Base-by-base conservation (phyloP, 2,113 vertebrate species). In the Oreotrochilus melanogaster region DNA sequence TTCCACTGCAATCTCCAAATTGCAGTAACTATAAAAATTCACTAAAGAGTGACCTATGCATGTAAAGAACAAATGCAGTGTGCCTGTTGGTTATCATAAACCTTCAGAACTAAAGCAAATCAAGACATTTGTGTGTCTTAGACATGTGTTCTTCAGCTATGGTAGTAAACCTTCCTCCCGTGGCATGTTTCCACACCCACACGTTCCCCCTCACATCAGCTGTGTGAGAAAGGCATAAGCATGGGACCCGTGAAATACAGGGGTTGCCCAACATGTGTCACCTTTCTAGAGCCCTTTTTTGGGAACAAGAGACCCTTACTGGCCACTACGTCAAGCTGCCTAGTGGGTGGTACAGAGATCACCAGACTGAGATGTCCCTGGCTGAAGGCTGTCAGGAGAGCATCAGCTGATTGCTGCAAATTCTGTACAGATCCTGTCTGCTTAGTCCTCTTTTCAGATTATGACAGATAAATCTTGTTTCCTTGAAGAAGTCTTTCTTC, bases 131-230 rank as follows among this genome's bases (percentile, higher is more conserved):
- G 9, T 3, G 54, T 70, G 48, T 39, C 39, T 39, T 39, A 39
- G 39, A 14, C 31, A 9, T 33, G 14, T 80, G 25, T 73, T 81
- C 16, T 54, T 93, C 53, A 85, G 61, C 56, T 79, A 0, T 35
- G 18, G 31, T 25, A 39, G 24, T 50, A 53, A 70, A 57, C 30
- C 23, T 72, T 53, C 21, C 9, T 58, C 23, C 30, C 31, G 31
- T 25, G 35, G 21, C 1, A 0, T 69, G 10, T 2, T 30, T 51
- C 10, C 24, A 12, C 4, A 19, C 18, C 47, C 18, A 2, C 3
- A 33, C 19, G 8, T 21, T 9, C 47, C 50, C 12, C 3, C 3
- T 37, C 27, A 2, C 7, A 30, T 73, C 47, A 80, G 1, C 15
- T n/a, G 3, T 78, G 4, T 50, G 67, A 78, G 62, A 89, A 70